Percentiles rank a stretch among this genome's conserved stretches.
phyloP scores from a whole-genome alignment of 2,797 vertebrate genomes.

The Varecia variegata region DNA sequence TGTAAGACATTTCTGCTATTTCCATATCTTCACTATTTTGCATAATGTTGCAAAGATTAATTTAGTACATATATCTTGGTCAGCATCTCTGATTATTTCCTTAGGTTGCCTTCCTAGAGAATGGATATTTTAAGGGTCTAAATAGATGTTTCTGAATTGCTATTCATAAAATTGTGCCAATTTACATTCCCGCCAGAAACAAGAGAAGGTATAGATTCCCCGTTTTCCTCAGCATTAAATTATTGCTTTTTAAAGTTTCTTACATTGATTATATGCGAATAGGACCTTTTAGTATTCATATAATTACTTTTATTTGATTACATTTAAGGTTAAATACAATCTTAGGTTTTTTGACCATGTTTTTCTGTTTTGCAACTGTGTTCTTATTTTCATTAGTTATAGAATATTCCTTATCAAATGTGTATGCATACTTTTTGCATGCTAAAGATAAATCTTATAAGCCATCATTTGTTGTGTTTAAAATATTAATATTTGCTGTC shows the following conservation, averaged over 20 bases:
- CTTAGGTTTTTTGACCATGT: conserved; percentile 1
- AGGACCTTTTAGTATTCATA: background rate
- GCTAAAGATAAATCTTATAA: background rate
- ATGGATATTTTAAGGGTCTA: background rate
- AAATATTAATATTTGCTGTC: conserved; percentile 19
- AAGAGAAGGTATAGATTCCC: background rate
- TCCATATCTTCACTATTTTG: background rate
- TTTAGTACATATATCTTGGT: conserved; percentile 4
- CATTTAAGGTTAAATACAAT: background rate
- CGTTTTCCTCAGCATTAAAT: conserved; percentile 24
- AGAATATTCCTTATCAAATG: background rate
- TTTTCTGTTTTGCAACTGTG: background rate
- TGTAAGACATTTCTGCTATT: background rate
- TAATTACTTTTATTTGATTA: background rate
- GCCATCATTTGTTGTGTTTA: background rate
- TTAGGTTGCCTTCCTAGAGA: background rate
- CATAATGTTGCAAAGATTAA: conserved; percentile 3
- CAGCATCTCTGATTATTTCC: background rate
- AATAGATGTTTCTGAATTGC: background rate
- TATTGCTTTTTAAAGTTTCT: background rate
- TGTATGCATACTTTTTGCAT: background rate
- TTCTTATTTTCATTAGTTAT: conserved; percentile 23
- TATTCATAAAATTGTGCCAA: conserved; percentile 24
- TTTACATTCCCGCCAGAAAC: background rate
- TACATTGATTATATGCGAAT: background rate